These are phyloP conservation scores for Morone saxatilis DNA, from an alignment of 2,113 vertebrate genomes.

Conservation along the genomic window DNA sequence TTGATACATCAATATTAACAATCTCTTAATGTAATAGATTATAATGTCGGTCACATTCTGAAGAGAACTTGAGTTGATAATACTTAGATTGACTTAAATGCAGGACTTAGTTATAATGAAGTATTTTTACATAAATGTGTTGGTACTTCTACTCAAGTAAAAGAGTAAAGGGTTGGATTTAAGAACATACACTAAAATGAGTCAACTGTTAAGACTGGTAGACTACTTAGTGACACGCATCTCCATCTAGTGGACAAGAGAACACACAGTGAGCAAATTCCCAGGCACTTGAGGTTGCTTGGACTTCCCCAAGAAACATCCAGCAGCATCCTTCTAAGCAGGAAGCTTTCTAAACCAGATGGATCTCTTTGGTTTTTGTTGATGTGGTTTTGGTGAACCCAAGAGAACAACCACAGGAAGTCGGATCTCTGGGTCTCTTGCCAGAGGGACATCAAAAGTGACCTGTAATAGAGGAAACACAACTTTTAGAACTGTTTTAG, in stretches of 20 bases:
- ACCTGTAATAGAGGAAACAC: constrained; percentile 63
- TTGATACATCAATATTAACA: neutral
- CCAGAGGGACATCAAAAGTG: constrained; percentile 66
- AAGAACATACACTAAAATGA: neutral
- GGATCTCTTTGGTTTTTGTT: constrained; percentile 62
- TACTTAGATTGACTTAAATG: neutral
- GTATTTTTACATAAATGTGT: neutral
- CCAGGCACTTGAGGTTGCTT: neutral
- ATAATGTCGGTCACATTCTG: neutral
- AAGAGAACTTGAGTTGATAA: neutral
- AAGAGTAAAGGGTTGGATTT: neutral
- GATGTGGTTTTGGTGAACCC: constrained; percentile 49
- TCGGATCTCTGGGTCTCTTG: constrained; percentile 73
- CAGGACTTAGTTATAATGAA: neutral
- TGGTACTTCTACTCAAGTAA: neutral
- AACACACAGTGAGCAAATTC: neutral
- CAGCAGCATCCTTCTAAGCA: constrained; percentile 16
- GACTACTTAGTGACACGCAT: neutral
- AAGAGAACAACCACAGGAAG: constrained; percentile 79
- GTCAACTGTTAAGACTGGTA: neutral
- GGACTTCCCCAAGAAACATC: neutral
- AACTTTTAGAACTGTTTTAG: neutral
- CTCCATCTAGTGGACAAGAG: constrained; percentile 68
- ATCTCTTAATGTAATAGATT: neutral
- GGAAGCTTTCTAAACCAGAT: constrained; percentile 67